phyloP scores from a whole-genome alignment of 2,888 invertebrate species.

The Miltochrista miniata region DNA sequence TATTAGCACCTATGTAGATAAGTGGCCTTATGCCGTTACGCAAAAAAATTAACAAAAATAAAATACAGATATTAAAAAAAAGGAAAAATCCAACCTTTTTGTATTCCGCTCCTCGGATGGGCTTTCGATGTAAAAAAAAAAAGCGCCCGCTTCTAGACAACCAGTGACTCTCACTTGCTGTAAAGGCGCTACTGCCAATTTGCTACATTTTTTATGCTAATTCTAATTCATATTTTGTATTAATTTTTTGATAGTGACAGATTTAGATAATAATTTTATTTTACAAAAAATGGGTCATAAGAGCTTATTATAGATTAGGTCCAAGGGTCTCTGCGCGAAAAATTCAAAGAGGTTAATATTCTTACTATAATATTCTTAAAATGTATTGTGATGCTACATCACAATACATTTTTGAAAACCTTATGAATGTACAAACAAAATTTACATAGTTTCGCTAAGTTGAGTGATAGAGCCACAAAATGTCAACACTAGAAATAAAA shows the following conservation, averaged over 20 bases:
- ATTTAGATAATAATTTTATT: background rate
- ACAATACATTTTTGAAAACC: too few species aligned
- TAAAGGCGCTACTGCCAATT: conserved; percentile 48
- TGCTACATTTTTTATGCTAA: conserved; percentile 14
- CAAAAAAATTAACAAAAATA: conserved; percentile 74
- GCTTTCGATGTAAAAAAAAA: conserved; percentile 80
- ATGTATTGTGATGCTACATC: too few species aligned
- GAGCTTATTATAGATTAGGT: too few species aligned
- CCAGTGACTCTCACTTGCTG: conserved; percentile 50
- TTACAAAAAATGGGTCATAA: too few species aligned
- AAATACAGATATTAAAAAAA: conserved; percentile 78
- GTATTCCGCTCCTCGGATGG: conserved; percentile 78
- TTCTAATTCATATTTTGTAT: background rate
- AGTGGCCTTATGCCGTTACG: conserved; percentile 61
- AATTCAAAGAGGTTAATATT: too few species aligned
- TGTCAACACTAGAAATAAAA: too few species aligned
- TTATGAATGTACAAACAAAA: too few species aligned
- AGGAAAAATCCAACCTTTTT: conserved; percentile 82
- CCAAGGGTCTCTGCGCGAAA: too few species aligned
- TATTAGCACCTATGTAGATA: too few species aligned
- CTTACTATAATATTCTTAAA: too few species aligned
- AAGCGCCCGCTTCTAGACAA: conserved; percentile 83
- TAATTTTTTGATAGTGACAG: background rate
- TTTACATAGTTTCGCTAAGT: too few species aligned
- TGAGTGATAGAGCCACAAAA: too few species aligned